phyloP scores from a whole-genome alignment of 2,888 invertebrate species.

The Melieria crassipennis region DNA sequence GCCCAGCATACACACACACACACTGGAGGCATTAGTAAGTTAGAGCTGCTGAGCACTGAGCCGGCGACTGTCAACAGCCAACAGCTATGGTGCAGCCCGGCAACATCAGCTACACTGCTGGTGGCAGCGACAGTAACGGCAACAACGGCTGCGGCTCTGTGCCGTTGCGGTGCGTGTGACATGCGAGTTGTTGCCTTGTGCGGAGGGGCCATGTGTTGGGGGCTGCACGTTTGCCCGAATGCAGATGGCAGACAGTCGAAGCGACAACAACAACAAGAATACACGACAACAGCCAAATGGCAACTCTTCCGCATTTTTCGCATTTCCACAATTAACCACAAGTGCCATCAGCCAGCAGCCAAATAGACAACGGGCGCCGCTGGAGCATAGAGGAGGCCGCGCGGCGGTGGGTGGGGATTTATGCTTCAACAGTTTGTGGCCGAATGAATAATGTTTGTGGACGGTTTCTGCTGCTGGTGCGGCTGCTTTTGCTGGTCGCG shows the following conservation, averaged over 20 bases:
- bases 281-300: not conserved
- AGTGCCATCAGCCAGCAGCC: not conserved
- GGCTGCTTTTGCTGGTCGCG: conserved; percentile 10
- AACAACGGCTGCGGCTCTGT: no score
- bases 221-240: no score
- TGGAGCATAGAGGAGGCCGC: not conserved
- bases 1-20: no score
- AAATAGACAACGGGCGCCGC: not conserved
- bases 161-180: no score
- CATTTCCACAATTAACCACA: conserved; percentile 10
- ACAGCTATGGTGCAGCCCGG: no score
- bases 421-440: not conserved
- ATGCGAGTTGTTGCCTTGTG: no score
- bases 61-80: no score
- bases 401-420: not conserved
- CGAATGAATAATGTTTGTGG: not conserved
- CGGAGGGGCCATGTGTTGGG: no score
- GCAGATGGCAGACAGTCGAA: not conserved
- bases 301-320: conserved; percentile 23
- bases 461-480: not conserved
- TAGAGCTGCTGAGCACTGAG: not conserved
- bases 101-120: no score
- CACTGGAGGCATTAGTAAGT: not conserved
- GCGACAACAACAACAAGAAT: conserved; percentile 8
- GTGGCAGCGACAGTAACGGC: no score